Evolutionary conservation across 2,888 invertebrate genomes (phyloP).

Genomic region (Parelbella ahira): DNA sequence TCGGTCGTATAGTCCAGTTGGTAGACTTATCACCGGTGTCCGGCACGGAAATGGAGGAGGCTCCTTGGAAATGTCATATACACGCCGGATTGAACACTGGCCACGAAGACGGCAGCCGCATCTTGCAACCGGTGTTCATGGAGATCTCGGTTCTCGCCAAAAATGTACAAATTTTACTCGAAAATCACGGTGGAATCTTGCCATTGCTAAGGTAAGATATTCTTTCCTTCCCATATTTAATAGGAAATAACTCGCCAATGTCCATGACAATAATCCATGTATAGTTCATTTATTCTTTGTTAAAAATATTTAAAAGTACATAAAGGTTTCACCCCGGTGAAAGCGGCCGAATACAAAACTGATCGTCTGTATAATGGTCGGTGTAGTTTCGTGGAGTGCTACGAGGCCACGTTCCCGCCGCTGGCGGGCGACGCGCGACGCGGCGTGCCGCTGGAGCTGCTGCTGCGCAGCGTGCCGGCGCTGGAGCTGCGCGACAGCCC

Average conservation of each 20-base stretch:
- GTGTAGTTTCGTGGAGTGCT: constrained; percentile 91
- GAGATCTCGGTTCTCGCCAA: constrained; percentile 83
- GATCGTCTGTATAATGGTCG: no score
- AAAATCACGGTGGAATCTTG: constrained; percentile 87
- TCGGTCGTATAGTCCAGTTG: constrained; percentile 66
- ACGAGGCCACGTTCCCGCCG: constrained; percentile 85
- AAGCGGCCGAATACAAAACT: no score
- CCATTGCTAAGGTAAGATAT: constrained; percentile 89
- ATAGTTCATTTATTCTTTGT: no score
- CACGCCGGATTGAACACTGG: constrained; percentile 58
- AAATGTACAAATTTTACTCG: constrained; percentile 84
- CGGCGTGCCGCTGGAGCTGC: constrained; percentile 94
- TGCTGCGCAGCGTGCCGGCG: constrained; percentile 90
- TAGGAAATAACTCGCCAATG: no score
- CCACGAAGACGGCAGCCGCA: constrained; percentile 68
- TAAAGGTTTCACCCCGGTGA: no score
- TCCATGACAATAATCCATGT: no score
- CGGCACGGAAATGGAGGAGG: constrained; percentile 61
- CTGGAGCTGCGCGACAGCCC: constrained; percentile 76
- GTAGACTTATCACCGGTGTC: constrained; percentile 58
- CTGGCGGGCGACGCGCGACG: constrained; percentile 79
- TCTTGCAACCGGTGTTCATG: constrained; percentile 84
- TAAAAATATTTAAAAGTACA: no score
- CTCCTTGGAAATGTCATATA: constrained; percentile 76
- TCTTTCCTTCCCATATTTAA: no score